These are phyloP conservation scores for Drosophila insularis DNA, from an alignment of 1,140 invertebrate genomes.

Conservation along the genomic window DNA sequence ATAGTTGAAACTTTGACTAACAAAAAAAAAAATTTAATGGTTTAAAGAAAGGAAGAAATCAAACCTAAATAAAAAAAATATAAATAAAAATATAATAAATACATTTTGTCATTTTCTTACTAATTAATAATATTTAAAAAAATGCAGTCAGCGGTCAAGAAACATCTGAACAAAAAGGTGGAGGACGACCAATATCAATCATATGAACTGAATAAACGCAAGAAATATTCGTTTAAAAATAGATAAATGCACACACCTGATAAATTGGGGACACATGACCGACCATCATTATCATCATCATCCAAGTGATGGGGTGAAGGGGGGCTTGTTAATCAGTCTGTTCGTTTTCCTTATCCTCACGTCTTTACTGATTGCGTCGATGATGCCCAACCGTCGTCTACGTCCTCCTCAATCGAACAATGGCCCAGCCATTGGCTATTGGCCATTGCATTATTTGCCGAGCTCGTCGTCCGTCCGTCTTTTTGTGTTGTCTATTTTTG, in stretches of 20 bases:
- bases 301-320: neutral
- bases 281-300: neutral
- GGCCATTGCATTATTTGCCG: conserved; percentile 29
- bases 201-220: conserved; percentile 20
- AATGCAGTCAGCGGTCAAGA: conserved; percentile 50
- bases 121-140: conserved; percentile 64
- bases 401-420: conserved; percentile 24
- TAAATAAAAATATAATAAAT: too few relatives aligned
- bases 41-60: too few relatives aligned
- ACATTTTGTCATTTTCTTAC: too few relatives aligned
- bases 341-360: neutral
- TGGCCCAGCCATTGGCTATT: conserved; percentile 18
- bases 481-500: conserved; percentile 32
- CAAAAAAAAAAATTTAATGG: too few relatives aligned
- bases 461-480: neutral
- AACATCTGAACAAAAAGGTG: neutral
- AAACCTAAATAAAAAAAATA: too few relatives aligned
- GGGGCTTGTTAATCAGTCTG: neutral
- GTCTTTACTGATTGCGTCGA: conserved; percentile 41
- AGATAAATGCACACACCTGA: conserved; percentile 69
- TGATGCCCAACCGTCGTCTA: conserved; percentile 29
- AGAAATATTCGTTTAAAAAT: conserved; percentile 26
- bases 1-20: too few relatives aligned
- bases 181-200: conserved; percentile 35
- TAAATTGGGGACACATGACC: conserved; percentile 67